These are phyloP conservation scores for Drosophila niveifrons DNA, from an alignment of 2,888 invertebrate genomes.

Conservation along the genomic window DNA sequence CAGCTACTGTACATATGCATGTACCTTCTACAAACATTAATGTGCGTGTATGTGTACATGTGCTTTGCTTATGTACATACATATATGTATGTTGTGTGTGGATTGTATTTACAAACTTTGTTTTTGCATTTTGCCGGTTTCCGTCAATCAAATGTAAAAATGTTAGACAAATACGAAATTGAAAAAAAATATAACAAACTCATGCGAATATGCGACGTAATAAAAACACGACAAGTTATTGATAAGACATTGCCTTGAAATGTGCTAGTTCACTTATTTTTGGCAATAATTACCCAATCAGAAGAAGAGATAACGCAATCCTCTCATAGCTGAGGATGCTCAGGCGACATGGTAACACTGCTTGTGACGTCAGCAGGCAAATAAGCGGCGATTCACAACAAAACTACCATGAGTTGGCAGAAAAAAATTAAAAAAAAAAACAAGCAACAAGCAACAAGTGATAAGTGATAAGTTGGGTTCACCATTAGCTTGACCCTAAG, in stretches of 20 bases:
- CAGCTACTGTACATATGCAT: neutral
- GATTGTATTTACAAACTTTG: neutral
- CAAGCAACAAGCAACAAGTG: neutral
- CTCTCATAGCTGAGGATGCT: neutral
- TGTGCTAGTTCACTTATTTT: conserved; percentile 2
- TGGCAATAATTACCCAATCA: too few species aligned
- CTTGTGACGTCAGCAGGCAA: conserved; percentile 21
- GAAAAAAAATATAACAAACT: conserved; percentile 1
- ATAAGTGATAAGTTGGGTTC: conserved; percentile 28
- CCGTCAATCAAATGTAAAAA: neutral
- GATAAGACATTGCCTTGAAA: conserved; percentile 23
- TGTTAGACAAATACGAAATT: neutral
- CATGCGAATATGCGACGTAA: neutral
- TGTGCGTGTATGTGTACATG: neutral
- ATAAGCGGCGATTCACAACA: conserved; percentile 11
- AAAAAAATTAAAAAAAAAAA: neutral
- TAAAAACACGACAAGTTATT: conserved; percentile 1
- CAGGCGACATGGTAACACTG: conserved; percentile 37
- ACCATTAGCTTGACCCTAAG: conserved; percentile 22
- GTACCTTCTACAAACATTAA: neutral
- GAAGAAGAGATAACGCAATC: conserved; percentile 3
- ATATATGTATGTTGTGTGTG: neutral
- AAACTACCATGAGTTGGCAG: conserved; percentile 25
- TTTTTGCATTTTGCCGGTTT: conserved; percentile 13
- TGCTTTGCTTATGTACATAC: neutral